These are phyloP conservation scores for Neodon shergylaensis DNA, from an alignment of 2,113 vertebrate species.

Conservation along the genomic window DNA sequence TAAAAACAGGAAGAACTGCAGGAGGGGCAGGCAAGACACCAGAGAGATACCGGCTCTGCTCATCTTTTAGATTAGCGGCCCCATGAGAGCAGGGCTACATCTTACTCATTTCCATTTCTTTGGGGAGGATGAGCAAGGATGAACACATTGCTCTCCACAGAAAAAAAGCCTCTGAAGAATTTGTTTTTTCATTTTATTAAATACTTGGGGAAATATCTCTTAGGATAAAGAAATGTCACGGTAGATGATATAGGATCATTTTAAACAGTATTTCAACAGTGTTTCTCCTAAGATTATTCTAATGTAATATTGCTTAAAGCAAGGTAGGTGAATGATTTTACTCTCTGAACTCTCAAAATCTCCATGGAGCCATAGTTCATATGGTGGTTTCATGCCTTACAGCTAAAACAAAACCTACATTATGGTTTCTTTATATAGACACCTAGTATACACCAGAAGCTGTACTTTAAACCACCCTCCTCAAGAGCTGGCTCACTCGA, in stretches of 20 bases:
- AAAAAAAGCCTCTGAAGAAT: constrained; percentile 20
- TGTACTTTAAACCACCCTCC: constrained; percentile 11
- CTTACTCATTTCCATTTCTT: neutral
- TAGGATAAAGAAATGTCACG: neutral
- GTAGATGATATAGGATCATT: neutral
- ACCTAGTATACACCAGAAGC: neutral
- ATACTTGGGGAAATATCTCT: neutral
- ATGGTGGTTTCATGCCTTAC: neutral
- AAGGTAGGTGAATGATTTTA: neutral
- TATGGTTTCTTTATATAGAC: neutral
- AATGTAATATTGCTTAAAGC: constrained; percentile 2
- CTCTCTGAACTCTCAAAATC: constrained; percentile 37
- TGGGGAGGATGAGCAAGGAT: neutral
- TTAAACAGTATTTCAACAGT: neutral
- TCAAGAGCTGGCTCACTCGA: neutral
- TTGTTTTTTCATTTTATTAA: constrained; percentile 2
- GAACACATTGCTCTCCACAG: neutral
- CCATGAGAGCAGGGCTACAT: neutral
- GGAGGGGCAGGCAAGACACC: neutral
- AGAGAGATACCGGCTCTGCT: neutral
- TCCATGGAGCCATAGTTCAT: neutral
- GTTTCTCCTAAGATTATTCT: neutral
- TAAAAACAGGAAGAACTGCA: neutral
- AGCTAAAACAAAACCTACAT: constrained; percentile 7
- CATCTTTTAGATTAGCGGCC: neutral